Evolutionary conservation across 1,140 invertebrate genomes (phyloP), one percentile per base, ranked within the genome.

Genomic region (Caenorhabditis tropicalis): DNA sequence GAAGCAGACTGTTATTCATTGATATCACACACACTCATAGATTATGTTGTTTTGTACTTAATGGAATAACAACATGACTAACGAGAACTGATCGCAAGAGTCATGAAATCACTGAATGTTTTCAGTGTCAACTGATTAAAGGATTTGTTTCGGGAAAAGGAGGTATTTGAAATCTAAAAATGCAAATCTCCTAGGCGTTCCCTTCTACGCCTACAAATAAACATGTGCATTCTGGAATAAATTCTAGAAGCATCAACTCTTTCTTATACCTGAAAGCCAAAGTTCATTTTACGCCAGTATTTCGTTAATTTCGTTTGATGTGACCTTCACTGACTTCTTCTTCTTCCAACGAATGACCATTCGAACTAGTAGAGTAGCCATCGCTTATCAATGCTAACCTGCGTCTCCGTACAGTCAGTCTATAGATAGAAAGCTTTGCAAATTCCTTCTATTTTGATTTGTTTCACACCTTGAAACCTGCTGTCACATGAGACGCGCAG

Each of bases 261-360:
- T 58, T n/a, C 24, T 65, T 36, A 29, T 65, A 12, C 12, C 39
- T 43, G 5, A 43, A 43, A 43, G 39, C 31, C 31, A 36, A 36
- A 65, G 58, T 65, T n/a, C 58, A 65, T 65, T 65, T 65, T 65
- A 21, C 33, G 27, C 36, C 33, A 43, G n/a, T 24, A 19, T 43
- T 9, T 43, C 36, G 12, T 43, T 29, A 56, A 24, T 27, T 65
- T 65, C 6, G 19, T 65, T 65, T 65, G 9, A 36, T 70, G 60
- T 70, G 65, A 74, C 65, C 65, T 74, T 74, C 65, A 46, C 12
- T 74, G 65, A 36, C 65, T 74, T 74, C 65, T 74, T 74, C 65
- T 74, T 74, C 65, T 74, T 74, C 65, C 65, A 74, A 46, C 65
- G 65, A 74, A 74, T 74, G 65, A 74, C 65, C 65, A 74, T 74